These are phyloP conservation scores for Drosophila saltans DNA, from an alignment of 1,140 invertebrate species.

Conservation along the genomic window DNA sequence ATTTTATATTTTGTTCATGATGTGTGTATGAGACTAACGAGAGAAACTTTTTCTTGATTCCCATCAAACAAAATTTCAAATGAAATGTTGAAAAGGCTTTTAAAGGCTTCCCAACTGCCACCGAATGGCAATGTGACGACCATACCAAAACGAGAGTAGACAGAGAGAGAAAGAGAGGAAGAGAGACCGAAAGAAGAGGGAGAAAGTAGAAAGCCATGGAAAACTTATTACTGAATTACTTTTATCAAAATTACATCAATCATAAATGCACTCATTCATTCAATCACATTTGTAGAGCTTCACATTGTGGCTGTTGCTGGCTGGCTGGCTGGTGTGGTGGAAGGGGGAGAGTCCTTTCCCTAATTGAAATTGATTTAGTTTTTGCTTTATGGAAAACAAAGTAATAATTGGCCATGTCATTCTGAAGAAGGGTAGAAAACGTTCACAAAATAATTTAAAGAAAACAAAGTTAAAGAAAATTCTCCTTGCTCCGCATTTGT, in stretches of 20 bases:
- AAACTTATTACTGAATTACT: constrained; percentile 63
- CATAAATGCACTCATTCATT: constrained; percentile 74
- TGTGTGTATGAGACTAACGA: constrained; percentile 58
- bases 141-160: no score
- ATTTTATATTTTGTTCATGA: background rate
- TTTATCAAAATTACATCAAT: constrained; percentile 80
- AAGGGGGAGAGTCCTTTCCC: constrained; percentile 56
- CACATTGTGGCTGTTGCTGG: constrained; percentile 31
- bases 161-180: background rate
- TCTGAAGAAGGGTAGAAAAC: background rate
- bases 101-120: constrained; percentile 50
- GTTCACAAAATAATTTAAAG: background rate
- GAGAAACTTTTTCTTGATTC: constrained; percentile 58
- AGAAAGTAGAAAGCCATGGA: constrained; percentile 27
- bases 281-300: constrained; percentile 67
- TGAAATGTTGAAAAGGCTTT: constrained; percentile 69
- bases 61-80: constrained; percentile 64
- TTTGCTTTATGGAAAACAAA: background rate
- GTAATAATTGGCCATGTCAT: constrained; percentile 2
- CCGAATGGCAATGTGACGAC: no score
- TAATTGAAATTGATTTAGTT: constrained; percentile 77
- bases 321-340: background rate
- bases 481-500: no score
- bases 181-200: background rate
- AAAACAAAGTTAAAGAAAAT: background rate